phyloP scores from a whole-genome alignment of 2,113 vertebrate genomes.

The Gnathonemus longibarbis region DNA sequence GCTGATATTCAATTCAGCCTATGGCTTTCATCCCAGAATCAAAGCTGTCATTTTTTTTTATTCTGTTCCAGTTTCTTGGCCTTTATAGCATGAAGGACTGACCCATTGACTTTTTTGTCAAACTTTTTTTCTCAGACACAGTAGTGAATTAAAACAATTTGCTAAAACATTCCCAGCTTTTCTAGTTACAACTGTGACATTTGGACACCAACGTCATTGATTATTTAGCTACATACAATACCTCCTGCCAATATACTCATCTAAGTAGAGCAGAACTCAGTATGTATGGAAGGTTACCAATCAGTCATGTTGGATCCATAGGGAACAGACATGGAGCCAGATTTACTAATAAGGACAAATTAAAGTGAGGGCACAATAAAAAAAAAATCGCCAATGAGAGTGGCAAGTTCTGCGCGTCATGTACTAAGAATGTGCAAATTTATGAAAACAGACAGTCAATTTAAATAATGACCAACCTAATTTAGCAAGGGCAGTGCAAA shows the following conservation, averaged over 20 bases:
- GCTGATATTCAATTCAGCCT: slow-evolving; percentile 4
- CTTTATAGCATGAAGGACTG: not conserved
- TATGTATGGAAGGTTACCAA: not conserved
- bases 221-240: not conserved
- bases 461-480: not conserved
- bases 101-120: not conserved
- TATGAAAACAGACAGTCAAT: not conserved
- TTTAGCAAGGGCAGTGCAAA: not conserved
- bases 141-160: not conserved
- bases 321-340: not conserved
- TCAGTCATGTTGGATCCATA: not conserved
- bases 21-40: slow-evolving; percentile 6
- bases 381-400: not conserved
- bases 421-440: not conserved
- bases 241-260: not conserved
- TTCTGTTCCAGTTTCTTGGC: not conserved
- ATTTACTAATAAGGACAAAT: not conserved
- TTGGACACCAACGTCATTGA: not conserved
- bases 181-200: not conserved
- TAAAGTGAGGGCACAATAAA: not conserved
- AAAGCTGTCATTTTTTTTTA: not conserved
- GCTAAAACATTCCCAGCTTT: not conserved
- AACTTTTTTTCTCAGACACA: not conserved
- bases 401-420: not conserved
- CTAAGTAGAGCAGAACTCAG: not conserved